Percentiles rank a stretch among this genome's conserved stretches.
phyloP scores from a whole-genome alignment of 2,113 vertebrate genomes.

The Thamnophis sirtalis region DNA sequence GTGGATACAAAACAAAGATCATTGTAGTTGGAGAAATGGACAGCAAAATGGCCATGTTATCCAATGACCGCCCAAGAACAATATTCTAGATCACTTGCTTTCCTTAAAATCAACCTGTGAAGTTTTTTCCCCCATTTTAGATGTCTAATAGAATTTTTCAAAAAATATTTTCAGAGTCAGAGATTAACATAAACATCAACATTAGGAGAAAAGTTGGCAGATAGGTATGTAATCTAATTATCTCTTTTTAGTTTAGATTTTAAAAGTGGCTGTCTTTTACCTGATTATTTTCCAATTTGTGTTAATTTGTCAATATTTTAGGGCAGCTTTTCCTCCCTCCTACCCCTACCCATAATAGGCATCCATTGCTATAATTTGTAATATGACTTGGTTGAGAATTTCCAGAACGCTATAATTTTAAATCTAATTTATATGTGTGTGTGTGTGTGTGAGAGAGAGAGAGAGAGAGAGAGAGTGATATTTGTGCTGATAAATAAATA shows the following conservation, averaged over 20 bases:
- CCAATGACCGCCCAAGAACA: neutral
- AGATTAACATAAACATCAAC: neutral
- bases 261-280: neutral
- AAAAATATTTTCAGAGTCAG: neutral
- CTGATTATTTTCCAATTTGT: neutral
- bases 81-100: neutral
- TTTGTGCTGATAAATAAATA: no score
- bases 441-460: no score
- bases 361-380: neutral
- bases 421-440: no score
- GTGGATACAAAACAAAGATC: neutral
- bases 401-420: neutral
- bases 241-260: neutral
- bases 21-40: neutral
- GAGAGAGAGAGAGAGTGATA: no score
- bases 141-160: neutral
- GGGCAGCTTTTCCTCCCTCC: neutral
- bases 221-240: neutral
- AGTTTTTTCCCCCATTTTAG: neutral
- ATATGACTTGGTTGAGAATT: neutral
- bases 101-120: neutral
- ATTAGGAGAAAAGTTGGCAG: neutral
- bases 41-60: neutral
- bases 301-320: neutral
- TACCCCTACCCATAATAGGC: neutral